Evolutionary conservation across 2,888 invertebrate genomes (phyloP).

Genomic region (Drosophila percnosoma): DNA sequence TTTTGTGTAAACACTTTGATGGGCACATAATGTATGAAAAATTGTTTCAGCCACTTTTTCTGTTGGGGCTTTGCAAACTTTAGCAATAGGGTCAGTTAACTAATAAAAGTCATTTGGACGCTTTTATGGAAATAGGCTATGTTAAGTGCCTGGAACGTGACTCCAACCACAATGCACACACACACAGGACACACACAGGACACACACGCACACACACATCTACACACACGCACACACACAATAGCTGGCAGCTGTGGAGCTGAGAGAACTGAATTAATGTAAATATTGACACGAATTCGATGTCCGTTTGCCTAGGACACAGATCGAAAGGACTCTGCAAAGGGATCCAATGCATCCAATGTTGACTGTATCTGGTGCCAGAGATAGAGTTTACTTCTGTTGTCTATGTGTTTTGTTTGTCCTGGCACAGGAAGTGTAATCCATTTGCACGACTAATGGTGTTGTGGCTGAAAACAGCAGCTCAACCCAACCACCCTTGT

Average conservation of each 20-base stretch:
- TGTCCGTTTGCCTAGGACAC: slow-evolving; percentile 59
- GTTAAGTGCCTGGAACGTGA: slow-evolving; percentile 52
- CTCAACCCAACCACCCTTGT: neutral
- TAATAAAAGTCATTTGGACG: slow-evolving; percentile 71
- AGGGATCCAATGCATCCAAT: slow-evolving; percentile 9
- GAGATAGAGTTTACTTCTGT: slow-evolving; percentile 22
- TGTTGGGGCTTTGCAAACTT: slow-evolving; percentile 42
- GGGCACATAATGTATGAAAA: slow-evolving; percentile 16
- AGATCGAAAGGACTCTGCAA: slow-evolving; percentile 19
- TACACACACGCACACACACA: neutral
- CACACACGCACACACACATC: slow-evolving; percentile 12
- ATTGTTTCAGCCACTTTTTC: slow-evolving; percentile 31
- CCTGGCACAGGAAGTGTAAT: slow-evolving; percentile 29
- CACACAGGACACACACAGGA: slow-evolving; percentile 11
- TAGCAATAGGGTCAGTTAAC: slow-evolving; percentile 58
- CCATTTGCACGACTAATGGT: slow-evolving; percentile 68
- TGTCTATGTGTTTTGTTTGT: slow-evolving; percentile 44
- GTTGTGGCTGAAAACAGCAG: slow-evolving; percentile 53
- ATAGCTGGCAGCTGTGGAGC: slow-evolving; percentile 46
- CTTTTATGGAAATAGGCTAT: slow-evolving; percentile 32
- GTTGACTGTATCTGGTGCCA: slow-evolving; percentile 14
- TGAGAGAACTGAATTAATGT: slow-evolving; percentile 65
- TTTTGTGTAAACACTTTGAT: slow-evolving; percentile 11
- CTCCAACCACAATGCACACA: slow-evolving; percentile 46
- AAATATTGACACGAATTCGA: slow-evolving; percentile 74